phyloP scores from a whole-genome alignment of 1,140 invertebrate genomes.

The Scaptomyza montana region DNA sequence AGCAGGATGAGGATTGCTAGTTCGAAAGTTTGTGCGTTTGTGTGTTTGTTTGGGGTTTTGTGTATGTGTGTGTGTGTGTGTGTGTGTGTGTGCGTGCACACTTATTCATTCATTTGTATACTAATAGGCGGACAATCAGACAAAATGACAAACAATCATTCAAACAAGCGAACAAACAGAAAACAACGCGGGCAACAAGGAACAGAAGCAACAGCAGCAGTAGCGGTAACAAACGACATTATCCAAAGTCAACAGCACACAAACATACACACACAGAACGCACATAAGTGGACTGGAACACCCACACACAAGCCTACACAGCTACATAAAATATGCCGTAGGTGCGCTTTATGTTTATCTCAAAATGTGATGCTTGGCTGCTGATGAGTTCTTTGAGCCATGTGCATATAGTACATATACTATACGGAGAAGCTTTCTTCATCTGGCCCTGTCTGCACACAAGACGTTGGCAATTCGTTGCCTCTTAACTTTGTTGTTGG shows the following conservation, averaged over 20 bases:
- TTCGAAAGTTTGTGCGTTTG: background rate
- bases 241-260: slow-evolving; percentile 77
- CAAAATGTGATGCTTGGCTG: slow-evolving; percentile 76
- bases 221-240: slow-evolving; percentile 70
- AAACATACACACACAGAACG: slow-evolving; percentile 35
- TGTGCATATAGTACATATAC: background rate
- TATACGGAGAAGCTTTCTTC: background rate
- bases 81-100: slow-evolving; percentile 48
- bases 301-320: slow-evolving; percentile 2
- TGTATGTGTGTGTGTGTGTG: slow-evolving; percentile 34
- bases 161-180: slow-evolving; percentile 73
- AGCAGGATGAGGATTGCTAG: background rate
- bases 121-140: slow-evolving; percentile 80
- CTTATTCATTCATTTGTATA: slow-evolving; percentile 80
- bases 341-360: slow-evolving; percentile 79
- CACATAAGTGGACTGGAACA: background rate
- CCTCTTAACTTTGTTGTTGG: slow-evolving; percentile 49
- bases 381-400: slow-evolving; percentile 67
- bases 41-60: background rate
- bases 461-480: slow-evolving; percentile 47
- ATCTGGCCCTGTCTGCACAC: background rate
- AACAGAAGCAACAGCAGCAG: slow-evolving; percentile 29
- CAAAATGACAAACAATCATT: slow-evolving; percentile 76
- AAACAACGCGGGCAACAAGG: slow-evolving; percentile 28
- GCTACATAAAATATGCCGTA: slow-evolving; percentile 43